phyloP scores from a whole-genome alignment of 2,797 vertebrate genomes.

The Tokudaia muenninki region DNA sequence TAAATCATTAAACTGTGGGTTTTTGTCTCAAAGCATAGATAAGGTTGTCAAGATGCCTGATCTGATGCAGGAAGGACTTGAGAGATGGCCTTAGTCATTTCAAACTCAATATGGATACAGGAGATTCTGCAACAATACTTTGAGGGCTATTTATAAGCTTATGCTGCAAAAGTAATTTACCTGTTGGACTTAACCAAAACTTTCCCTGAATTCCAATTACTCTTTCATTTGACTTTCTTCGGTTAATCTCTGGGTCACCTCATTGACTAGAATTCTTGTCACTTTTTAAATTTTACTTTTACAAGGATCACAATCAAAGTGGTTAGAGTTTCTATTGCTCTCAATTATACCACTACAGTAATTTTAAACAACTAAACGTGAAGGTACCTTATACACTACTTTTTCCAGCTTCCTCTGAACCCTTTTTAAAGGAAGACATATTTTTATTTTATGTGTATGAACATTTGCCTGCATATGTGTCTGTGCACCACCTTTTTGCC shows the following conservation, averaged over 20 bases:
- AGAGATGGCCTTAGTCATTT: background rate
- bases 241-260: constrained; percentile 21
- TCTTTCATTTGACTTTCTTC: constrained; percentile 50
- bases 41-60: constrained; percentile 16
- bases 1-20: constrained; percentile 1
- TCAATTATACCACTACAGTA: constrained; percentile 10
- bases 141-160: background rate
- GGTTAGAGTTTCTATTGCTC: constrained; percentile 31
- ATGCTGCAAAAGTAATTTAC: background rate
- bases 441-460: background rate
- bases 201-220: constrained; percentile 47
- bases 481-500: too few relatives aligned
- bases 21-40: background rate
- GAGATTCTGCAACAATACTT: background rate
- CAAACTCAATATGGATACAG: constrained; percentile 28
- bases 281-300: constrained; percentile 26
- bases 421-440: background rate
- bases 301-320: constrained; percentile 37
- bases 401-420: too few relatives aligned
- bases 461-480: background rate
- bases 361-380: background rate
- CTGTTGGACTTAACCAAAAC: background rate
- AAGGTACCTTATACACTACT: too few relatives aligned
- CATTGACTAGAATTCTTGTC: constrained; percentile 13
- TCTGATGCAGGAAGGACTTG: background rate